Evolutionary conservation across 1,140 invertebrate species (phyloP).

Genomic region (Bombus balteatus): DNA sequence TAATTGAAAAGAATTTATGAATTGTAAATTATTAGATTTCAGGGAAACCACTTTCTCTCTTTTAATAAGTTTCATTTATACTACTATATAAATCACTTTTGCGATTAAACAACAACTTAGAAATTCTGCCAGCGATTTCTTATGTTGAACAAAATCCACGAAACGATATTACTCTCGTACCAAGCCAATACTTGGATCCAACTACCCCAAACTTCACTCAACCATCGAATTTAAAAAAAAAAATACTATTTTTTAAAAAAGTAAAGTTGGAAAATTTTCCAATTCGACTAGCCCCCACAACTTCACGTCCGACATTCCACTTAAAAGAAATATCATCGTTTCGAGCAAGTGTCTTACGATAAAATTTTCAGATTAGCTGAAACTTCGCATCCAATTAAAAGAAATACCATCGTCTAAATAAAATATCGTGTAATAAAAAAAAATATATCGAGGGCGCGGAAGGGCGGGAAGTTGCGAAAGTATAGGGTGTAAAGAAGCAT

Average conservation of each 20-base stretch:
- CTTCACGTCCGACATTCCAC: no score
- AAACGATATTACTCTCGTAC: no score
- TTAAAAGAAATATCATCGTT: background rate
- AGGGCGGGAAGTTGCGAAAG: background rate
- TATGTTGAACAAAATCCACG: no score
- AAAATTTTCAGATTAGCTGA: background rate
- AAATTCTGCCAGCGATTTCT: background rate
- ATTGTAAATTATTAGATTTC: background rate
- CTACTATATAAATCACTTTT: background rate
- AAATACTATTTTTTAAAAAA: background rate
- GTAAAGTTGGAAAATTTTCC: background rate
- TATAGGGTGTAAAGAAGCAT: background rate
- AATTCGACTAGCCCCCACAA: background rate
- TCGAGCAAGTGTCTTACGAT: background rate
- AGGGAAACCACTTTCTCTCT: background rate
- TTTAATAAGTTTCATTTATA: background rate
- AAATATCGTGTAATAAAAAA: background rate
- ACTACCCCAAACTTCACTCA: no score
- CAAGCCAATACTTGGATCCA: no score
- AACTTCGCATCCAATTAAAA: background rate
- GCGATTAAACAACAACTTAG: background rate
- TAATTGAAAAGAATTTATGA: background rate
- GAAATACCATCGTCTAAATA: background rate
- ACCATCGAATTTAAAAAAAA: background rate
- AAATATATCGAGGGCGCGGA: background rate